Percentiles rank a stretch among this genome's conserved stretches.
phyloP scores from a whole-genome alignment of 2,888 invertebrate genomes.

The Bibio marci region DNA sequence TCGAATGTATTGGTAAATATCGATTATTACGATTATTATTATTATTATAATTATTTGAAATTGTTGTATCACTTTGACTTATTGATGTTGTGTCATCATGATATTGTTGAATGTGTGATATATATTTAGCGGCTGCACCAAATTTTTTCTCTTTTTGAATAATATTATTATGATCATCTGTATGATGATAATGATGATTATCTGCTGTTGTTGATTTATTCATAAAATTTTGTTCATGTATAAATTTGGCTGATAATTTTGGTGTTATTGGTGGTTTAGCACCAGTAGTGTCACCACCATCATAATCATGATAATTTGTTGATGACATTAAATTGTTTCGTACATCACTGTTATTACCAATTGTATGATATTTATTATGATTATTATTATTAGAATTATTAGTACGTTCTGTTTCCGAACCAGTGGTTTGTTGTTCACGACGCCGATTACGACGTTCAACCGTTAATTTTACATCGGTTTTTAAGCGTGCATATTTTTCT shows the following conservation, averaged over 20 bases:
- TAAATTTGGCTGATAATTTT: slow-evolving; percentile 2
- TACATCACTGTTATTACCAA: slow-evolving; percentile 30
- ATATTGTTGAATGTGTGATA: slow-evolving; percentile 22
- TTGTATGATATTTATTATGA: slow-evolving; percentile 27
- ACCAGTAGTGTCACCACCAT: too few species aligned
- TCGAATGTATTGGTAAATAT: slow-evolving; percentile 16
- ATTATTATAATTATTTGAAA: slow-evolving; percentile 23
- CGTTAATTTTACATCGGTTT: slow-evolving; percentile 61
- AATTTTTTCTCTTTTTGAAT: slow-evolving; percentile 18
- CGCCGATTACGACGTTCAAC: slow-evolving; percentile 55
- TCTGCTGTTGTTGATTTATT: slow-evolving; percentile 1
- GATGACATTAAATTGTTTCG: slow-evolving; percentile 20
- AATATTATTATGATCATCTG: slow-evolving; percentile 1
- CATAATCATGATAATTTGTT: background rate
- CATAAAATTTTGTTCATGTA: background rate
- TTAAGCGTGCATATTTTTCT: slow-evolving; percentile 63
- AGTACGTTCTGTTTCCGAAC: slow-evolving; percentile 65
- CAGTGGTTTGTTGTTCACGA: slow-evolving; percentile 45
- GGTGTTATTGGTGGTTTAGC: slow-evolving; percentile 8
- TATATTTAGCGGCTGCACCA: slow-evolving; percentile 23
- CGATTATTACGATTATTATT: slow-evolving; percentile 17
- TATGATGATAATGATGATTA: too few species aligned
- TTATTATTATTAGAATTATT: slow-evolving; percentile 45
- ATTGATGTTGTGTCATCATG: slow-evolving; percentile 24
- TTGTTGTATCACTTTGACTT: slow-evolving; percentile 28